Base-by-base conservation (phyloP, 2,113 vertebrate genomes). In the Steatornis caripensis region DNA sequence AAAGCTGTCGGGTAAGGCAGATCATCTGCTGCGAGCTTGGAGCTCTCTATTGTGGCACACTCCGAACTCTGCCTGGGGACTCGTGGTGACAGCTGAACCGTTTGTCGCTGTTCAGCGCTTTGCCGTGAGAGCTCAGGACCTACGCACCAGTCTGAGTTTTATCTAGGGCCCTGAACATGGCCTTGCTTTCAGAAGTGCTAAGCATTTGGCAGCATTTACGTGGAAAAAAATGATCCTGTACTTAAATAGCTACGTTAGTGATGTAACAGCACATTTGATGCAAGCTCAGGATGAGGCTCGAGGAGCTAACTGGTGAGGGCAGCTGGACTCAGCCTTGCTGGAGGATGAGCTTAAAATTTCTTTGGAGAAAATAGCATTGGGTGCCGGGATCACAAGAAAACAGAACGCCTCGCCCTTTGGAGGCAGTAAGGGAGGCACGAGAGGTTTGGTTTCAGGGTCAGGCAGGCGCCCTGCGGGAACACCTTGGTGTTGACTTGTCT, bases 161-260 rank as follows among this genome's bases (percentile, higher is more conserved):
- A 29, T 58, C 61, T 64, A 22, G 95, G 65, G 61, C 77, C 90
- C 37, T 34, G 14, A 81, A 29, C n/a, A 0, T 1, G 10, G 71
- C 68, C 55, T 54, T 20, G 34, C 80, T 45, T n/a, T 46, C 30
- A 11, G 48, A 80, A 82, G 61, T 49, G 84, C 85, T 76, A 34
- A 94, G 78, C 81, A 41, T 55, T 89, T 91, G 93, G 91, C 94
- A 94, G 45, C 36, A 2, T 70, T 92, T 84, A 9, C 6, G 2
- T 49, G 70, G 55, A 49, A 87, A 74, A 78, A 74, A 78, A 64
- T 79, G 37, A 81, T 92, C 84, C 57, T 75, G 80, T 16, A 11
- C 86, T 79, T 70, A 84, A 95, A 93, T 93, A 97, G 92, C 95
- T 84, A 2, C 68, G 46, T 51, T 1, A 30, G 64, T 75, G 85